These are phyloP conservation scores for Psephotus haematonotus DNA, from an alignment of 2,113 vertebrate genomes.

Conservation along the genomic window DNA sequence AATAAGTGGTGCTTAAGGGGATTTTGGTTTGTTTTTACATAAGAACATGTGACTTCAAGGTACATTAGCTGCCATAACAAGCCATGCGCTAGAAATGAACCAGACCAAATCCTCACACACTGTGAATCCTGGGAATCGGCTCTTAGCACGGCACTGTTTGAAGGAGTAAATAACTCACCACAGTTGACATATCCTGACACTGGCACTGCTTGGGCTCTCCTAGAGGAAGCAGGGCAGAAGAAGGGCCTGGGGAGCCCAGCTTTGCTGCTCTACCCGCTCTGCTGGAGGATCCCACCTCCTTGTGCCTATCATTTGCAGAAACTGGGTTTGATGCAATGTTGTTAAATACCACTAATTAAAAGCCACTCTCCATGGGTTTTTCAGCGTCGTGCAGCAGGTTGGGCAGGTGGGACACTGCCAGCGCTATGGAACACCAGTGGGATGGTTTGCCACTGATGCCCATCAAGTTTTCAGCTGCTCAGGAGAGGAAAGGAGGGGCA, in stretches of 20 bases:
- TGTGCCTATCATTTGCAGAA: not conserved
- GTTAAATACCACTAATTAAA: not conserved
- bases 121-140: not conserved
- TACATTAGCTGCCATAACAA: not conserved
- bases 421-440: not conserved
- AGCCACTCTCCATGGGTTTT: not conserved
- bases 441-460: not conserved
- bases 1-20: not conserved
- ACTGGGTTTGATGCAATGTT: not conserved
- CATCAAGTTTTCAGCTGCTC: not conserved
- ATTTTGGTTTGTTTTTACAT: not conserved
- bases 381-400: not conserved
- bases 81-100: not conserved
- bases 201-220: not conserved
- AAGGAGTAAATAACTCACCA: not conserved
- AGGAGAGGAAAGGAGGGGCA: not conserved
- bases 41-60: not conserved
- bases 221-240: accelerated
- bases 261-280: not conserved
- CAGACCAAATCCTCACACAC: not conserved
- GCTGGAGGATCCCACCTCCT: not conserved
- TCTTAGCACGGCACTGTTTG: not conserved
- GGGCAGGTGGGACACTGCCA: not conserved
- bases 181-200: not conserved
- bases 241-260: not conserved